A percentile compares a stretch with the other conserved stretches of the same genome.
Conservation (phyloP, 2,797 vertebrate species). For the Gila robusta region DNA sequence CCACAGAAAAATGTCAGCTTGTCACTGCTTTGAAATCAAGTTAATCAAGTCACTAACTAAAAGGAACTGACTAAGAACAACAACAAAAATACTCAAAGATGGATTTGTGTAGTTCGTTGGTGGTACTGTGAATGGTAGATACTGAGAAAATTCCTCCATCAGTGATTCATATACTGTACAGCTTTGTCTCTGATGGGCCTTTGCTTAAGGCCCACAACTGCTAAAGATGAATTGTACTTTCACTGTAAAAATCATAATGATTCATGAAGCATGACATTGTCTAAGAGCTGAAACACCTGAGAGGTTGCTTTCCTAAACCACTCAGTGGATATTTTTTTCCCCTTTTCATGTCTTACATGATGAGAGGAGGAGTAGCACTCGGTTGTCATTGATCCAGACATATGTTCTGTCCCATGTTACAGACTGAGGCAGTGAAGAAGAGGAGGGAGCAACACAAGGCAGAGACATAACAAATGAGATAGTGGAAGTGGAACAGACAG, state of each 20-base stretch:
- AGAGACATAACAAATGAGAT: constrained; percentile 55
- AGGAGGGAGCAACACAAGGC: constrained; percentile 30
- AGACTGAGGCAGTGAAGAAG: constrained; percentile 29
- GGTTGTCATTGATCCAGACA: constrained; percentile 46
- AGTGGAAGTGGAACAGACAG: constrained; percentile 44
- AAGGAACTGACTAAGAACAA: not conserved
- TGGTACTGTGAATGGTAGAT: not conserved
- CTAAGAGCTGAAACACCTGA: constrained; percentile 18
- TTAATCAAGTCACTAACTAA: not conserved
- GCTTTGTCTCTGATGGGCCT: not conserved
- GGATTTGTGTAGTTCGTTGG: not conserved
- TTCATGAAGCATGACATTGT: constrained; percentile 2
- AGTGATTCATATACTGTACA: not conserved
- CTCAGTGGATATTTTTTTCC: not conserved
- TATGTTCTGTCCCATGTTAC: constrained; percentile 45
- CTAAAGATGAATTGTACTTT: constrained; percentile 13
- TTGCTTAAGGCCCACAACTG: not conserved
- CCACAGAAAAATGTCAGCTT: not conserved
- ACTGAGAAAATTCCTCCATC: not conserved
- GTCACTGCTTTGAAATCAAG: not conserved
- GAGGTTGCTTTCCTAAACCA: not conserved
- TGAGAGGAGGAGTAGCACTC: constrained; percentile 28
- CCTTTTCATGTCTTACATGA: constrained; percentile 7
- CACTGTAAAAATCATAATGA: constrained; percentile 1
- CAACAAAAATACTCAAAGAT: not conserved